Conservation (phyloP, 2,113 vertebrate species). For the Pardalotus punctatus region DNA sequence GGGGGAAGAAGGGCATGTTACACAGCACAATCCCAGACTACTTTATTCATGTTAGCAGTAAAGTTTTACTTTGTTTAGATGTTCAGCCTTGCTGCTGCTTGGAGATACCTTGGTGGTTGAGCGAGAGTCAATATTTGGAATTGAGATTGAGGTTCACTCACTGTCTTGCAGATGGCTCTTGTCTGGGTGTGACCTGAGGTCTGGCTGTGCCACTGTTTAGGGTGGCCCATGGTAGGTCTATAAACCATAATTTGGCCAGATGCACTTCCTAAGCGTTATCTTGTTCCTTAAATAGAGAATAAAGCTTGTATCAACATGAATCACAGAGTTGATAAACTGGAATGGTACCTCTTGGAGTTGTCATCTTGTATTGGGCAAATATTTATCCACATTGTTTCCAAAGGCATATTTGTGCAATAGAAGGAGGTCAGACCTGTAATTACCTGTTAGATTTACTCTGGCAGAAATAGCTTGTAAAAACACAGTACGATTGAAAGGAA, state of each 20-base stretch:
- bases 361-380: conserved; percentile 44
- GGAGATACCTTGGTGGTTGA: neutral
- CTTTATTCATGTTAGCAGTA: neutral
- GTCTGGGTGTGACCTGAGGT: neutral
- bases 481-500: neutral
- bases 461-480: neutral
- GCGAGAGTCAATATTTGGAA: neutral
- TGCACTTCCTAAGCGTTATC: conserved; percentile 9
- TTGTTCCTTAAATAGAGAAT: conserved; percentile 31
- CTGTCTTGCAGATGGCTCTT: neutral
- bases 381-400: conserved; percentile 53
- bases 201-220: neutral
- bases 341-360: conserved; percentile 45
- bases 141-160: neutral
- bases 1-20: neutral
- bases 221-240: neutral
- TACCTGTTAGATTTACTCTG: conserved; percentile 16
- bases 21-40: neutral
- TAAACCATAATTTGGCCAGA: neutral
- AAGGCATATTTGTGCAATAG: conserved; percentile 53
- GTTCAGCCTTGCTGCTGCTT: neutral
- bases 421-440: conserved; percentile 57
- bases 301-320: conserved; percentile 50
- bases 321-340: conserved; percentile 61
- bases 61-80: neutral